phyloP scores from a whole-genome alignment of 2,888 invertebrate genomes.

The Nemapogon koenigi region DNA sequence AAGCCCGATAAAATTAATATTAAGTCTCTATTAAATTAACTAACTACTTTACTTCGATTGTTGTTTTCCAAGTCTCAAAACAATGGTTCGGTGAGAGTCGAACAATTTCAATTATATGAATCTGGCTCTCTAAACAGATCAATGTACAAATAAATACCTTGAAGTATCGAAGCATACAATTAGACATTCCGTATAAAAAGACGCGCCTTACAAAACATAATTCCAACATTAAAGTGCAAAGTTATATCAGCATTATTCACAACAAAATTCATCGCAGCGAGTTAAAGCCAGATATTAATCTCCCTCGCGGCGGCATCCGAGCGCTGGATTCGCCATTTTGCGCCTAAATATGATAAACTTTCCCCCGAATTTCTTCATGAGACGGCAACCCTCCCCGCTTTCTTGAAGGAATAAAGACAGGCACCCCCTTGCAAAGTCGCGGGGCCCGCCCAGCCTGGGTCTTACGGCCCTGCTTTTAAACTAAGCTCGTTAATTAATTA shows the following conservation, averaged over 20 bases:
- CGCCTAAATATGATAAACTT: conserved; percentile 66
- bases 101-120: no score
- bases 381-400: conserved; percentile 30
- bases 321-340: conserved; percentile 64
- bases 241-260: conserved; percentile 49
- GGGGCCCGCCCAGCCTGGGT: conserved; percentile 38
- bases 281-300: conserved; percentile 64
- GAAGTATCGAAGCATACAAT: no score
- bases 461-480: conserved; percentile 66
- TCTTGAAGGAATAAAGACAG: conserved; percentile 31
- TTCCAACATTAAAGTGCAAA: conserved; percentile 26
- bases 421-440: conserved; percentile 1
- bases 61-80: no score
- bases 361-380: conserved; percentile 58
- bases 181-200: no score
- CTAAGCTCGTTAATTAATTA: conserved; percentile 68
- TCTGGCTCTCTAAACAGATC: no score
- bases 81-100: no score
- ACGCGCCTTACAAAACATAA: conserved; percentile 4
- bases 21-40: no score
- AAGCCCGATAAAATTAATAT: no score
- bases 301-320: conserved; percentile 45
- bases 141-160: no score
- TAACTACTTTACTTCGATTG: no score
- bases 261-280: conserved; percentile 57